Evolutionary conservation across 2,113 vertebrate species (phyloP), one percentile per base, ranked within the genome.

Genomic region (Pycnonotus jocosus): DNA sequence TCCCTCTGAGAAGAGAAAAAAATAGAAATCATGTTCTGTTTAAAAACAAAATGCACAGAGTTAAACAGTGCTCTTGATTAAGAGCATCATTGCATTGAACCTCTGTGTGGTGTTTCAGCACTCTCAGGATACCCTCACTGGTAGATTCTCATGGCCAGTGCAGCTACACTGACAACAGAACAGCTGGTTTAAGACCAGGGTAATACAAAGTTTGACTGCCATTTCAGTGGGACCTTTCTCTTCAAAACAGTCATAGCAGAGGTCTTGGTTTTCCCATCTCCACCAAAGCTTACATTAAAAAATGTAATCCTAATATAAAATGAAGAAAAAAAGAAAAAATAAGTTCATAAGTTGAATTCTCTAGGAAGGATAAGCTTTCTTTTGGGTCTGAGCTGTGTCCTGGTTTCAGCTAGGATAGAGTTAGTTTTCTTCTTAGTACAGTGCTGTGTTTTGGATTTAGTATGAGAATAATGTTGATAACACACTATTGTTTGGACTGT

Each of bases 41-140:
- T 65, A 61, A 92, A 83, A 87, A 65, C 48, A 40, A 56, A 81
- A 70, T 11, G 3, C 10, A 31, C 6, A 17, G 23, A 21, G 18
- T 68, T 72, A 60, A 87, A 40, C 11, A 47, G 19, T 51, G 9
- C 3, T 7, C 7, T 65, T 84, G 5, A 62, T 90, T 35, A 60
- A 64, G 8, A 57, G 5, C 7, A 47, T 44, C n/a, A 50, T 40
- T 53, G 24, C 12, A 37, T 8, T 54, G 25, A 81, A 44, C 11
- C 2, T 74, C 44, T 4, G 1, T 30, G 35, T 53, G 21, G 9
- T 83, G 22, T 56, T 81, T 73, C 12, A 18, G 17, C 0, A 0
- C 2, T 51, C 37, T 54, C 21, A 56, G 50, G 23, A 70, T 27
- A 83, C 3, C 4, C 10, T 11, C 9, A 18, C 12, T 35, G 45